Conservation (phyloP, 2,888 invertebrate genomes). For the Philonicus albiceps region DNA sequence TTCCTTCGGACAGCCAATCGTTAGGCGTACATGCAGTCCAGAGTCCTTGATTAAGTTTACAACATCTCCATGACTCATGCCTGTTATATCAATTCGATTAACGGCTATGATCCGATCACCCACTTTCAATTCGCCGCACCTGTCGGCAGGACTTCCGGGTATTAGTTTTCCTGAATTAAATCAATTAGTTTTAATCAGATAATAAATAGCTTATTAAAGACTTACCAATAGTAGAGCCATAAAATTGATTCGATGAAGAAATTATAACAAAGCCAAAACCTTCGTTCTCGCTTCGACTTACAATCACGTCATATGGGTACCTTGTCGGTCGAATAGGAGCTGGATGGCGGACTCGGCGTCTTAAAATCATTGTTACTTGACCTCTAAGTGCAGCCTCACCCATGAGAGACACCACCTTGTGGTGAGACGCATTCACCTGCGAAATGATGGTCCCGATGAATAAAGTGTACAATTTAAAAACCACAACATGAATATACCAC, state of each 20-base stretch:
- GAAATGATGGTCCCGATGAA: not conserved
- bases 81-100: conserved; percentile 89
- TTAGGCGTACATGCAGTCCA: conserved; percentile 87
- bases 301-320: conserved; percentile 89
- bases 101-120: conserved; percentile 97
- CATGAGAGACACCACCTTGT: conserved; percentile 91
- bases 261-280: conserved; percentile 99
- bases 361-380: conserved; percentile 81
- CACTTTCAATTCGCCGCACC: conserved; percentile 88
- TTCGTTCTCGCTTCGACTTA: conserved; percentile 89
- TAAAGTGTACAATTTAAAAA: not conserved
- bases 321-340: conserved; percentile 53
- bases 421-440: conserved; percentile 82
- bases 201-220: not conserved
- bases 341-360: conserved; percentile 66
- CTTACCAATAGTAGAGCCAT: conserved; percentile 84
- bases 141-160: conserved; percentile 93
- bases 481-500: conserved; percentile 66
- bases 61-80: conserved; percentile 94
- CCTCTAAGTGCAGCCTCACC: conserved; percentile 87
- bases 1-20: conserved; percentile 67
- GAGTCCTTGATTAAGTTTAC: conserved; percentile 97
- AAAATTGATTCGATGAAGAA: conserved; percentile 84
- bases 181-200: not conserved
- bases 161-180: conserved; percentile 82